Base-by-base conservation (phyloP, 2,888 invertebrate species). In the Morpho helenor region DNA sequence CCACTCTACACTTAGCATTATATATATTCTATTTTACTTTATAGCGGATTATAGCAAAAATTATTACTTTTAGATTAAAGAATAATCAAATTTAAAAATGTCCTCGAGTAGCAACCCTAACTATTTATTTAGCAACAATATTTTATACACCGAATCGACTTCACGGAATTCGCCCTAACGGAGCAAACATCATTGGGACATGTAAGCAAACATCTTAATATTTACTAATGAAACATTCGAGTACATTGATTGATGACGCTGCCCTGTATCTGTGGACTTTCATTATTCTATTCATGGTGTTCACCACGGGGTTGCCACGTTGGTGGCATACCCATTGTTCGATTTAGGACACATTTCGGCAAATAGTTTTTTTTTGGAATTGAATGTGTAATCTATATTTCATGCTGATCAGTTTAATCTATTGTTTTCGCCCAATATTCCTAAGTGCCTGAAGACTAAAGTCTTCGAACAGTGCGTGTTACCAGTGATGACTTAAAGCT, bases 151-250 rank as follows among this genome's bases (percentile, higher is more conserved):
- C 41, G 73, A 68, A 54, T 75, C 77, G 76, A 80, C 84, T 89
- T 89, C 88, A 86, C 77, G 77, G 87, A 89, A 89, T 80, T 73
- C 75, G 70, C 67, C 71, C 76, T 79, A 82, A 83, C 79, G 80
- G 69, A 72, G 69, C 76, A 69, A 78, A 83, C 85, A 88, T 81
- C 84, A 84, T 77, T 80, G 74, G 81, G 81, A 86, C 85, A 87
- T 87, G 87, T 87, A 89, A 87, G 88, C 86, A 89, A 89, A 89
- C 89, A 90, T 90, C 89, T 90, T 88, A 90, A 90, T 90, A 87
- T 89, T 88, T 86, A 87, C 89, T 89, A 89, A 90, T 90, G 88
- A 87, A 89, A 88, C 85, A 84, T 87, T 86, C 84, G 79, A 82
- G 78, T 84, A 86, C 86, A 86, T 83, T 89, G 89, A 89, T 89